Conservation (phyloP, 1,140 invertebrate species). For the Pseudomyrmex concolor region DNA sequence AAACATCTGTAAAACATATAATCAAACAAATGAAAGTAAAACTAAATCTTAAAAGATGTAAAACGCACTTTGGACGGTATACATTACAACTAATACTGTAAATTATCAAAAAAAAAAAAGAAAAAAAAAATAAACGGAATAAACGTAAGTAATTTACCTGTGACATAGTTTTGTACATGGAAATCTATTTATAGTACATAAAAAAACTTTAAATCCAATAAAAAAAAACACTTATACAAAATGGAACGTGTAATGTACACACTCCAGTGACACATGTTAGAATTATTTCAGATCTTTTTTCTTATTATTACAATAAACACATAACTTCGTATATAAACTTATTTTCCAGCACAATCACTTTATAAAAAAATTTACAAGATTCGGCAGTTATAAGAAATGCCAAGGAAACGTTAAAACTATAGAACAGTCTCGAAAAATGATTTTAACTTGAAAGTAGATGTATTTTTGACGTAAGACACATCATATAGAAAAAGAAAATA, state of each 20-base stretch:
- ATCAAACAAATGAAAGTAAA: conserved; percentile 72
- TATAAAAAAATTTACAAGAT: not conserved
- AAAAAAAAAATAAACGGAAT: conserved; percentile 51
- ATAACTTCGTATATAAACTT: not conserved
- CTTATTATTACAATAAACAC: conserved; percentile 8
- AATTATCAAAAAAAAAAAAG: conserved; percentile 52
- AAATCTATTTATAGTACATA: conserved; percentile 56
- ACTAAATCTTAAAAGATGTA: conserved; percentile 73
- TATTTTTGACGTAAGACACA: not conserved
- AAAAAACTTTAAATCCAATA: conserved; percentile 30
- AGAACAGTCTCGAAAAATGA: too few relatives aligned
- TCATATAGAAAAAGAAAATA: not conserved
- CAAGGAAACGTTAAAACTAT: too few relatives aligned
- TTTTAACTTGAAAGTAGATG: too few relatives aligned
- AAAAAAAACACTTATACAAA: conserved; percentile 7
- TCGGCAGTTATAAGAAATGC: too few relatives aligned
- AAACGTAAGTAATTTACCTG: conserved; percentile 46
- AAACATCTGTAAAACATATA: conserved; percentile 69
- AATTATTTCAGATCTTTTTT: conserved; percentile 8
- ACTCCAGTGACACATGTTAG: conserved; percentile 1
- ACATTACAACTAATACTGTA: conserved; percentile 80
- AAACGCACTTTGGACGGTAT: conserved; percentile 81
- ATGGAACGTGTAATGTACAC: conserved; percentile 15
- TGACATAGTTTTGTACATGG: conserved; percentile 60
- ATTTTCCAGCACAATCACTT: not conserved